These are phyloP conservation scores for Pyrrhia umbra DNA, from an alignment of 2,888 invertebrate genomes.

Conservation along the genomic window DNA sequence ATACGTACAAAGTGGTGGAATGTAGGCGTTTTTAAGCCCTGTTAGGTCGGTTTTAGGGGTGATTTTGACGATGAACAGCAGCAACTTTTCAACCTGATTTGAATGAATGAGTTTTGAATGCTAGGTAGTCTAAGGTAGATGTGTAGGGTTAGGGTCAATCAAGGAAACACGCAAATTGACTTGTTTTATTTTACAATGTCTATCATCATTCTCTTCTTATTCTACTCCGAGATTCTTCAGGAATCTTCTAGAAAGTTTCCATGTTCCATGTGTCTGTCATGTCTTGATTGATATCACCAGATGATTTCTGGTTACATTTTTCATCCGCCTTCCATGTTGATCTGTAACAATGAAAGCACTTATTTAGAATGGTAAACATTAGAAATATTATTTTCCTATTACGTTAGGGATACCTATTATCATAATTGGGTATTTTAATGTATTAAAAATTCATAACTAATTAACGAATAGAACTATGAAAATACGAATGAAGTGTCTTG, in stretches of 20 bases:
- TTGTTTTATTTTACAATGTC: slow-evolving; percentile 79
- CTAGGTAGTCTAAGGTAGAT: not conserved
- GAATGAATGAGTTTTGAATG: not conserved
- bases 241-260: not conserved
- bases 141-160: slow-evolving; percentile 59
- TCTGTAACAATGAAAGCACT: slow-evolving; percentile 49
- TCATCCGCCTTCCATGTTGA: slow-evolving; percentile 55
- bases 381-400: not conserved
- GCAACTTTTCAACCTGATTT: not conserved
- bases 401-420: no score
- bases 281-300: slow-evolving; percentile 32
- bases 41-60: no score
- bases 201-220: slow-evolving; percentile 24
- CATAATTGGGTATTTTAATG: no score
- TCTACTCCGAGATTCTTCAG: not conserved
- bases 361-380: not conserved
- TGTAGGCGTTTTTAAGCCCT: no score
- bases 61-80: no score
- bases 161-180: slow-evolving; percentile 78
- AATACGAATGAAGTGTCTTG: no score
- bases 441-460: no score
- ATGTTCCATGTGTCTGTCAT: slow-evolving; percentile 1
- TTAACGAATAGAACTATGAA: no score
- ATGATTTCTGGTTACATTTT: slow-evolving; percentile 9
- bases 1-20: no score